These are phyloP conservation scores for Paralvinella palmiformis DNA, from an alignment of 1,140 invertebrate genomes.

Conservation along the genomic window DNA sequence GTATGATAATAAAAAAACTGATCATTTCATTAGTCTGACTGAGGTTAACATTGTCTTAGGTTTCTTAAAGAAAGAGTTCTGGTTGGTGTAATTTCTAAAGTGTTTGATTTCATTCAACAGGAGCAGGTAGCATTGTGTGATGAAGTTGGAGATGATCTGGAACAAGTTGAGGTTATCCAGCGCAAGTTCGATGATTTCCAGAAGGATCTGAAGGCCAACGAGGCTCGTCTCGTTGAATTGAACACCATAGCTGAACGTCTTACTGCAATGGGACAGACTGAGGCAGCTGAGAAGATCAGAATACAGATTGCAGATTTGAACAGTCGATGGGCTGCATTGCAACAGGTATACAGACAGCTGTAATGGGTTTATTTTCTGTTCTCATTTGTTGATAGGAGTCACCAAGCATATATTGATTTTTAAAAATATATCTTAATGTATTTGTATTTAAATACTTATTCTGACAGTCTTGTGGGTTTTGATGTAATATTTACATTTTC, in stretches of 20 bases:
- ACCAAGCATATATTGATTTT: no score
- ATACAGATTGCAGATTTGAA: conserved; percentile 77
- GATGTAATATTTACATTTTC: no score
- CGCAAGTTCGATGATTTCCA: conserved; percentile 99
- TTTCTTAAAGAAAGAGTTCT: neutral
- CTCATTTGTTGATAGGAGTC: no score
- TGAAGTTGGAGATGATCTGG: conserved; percentile 70
- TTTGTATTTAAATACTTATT: no score
- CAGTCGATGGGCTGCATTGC: conserved; percentile 42
- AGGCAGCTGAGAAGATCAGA: conserved; percentile 96
- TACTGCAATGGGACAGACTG: conserved; percentile 93
- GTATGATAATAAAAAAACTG: neutral
- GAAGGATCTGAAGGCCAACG: conserved; percentile 92
- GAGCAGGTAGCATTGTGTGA: conserved; percentile 74
- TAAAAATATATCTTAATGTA: no score
- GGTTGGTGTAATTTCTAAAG: neutral
- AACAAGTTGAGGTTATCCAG: conserved; percentile 98
- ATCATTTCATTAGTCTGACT: neutral
- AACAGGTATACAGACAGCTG: conserved; percentile 40
- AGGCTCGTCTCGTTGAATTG: conserved; percentile 70
- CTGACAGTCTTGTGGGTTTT: no score
- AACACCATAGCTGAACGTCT: conserved; percentile 70
- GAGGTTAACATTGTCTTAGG: neutral
- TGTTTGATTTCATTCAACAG: conserved; percentile 19
- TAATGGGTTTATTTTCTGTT: conserved; percentile 4